Conservation (phyloP, 2,113 vertebrate species). For the Cervus canadensis region DNA sequence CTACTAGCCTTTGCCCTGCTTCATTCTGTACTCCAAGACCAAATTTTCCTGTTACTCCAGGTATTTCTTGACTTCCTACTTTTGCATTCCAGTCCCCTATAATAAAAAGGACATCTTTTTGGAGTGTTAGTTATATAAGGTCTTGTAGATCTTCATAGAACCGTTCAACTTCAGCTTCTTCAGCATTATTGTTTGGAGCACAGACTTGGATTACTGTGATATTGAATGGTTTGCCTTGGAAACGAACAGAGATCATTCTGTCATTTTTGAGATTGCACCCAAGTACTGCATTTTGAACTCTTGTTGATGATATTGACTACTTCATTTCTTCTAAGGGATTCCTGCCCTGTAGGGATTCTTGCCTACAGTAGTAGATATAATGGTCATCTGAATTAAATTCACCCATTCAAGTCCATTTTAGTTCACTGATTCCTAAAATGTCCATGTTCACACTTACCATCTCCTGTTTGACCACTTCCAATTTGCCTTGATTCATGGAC, state of each 20-base stretch:
- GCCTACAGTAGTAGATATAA: background rate
- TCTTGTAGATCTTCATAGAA: too few relatives aligned
- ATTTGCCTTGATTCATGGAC: background rate
- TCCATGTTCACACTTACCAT: background rate
- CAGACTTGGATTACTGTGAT: background rate
- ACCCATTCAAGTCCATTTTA: background rate
- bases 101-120: background rate
- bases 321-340: background rate
- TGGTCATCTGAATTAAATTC: background rate
- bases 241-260: background rate
- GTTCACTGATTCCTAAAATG: background rate
- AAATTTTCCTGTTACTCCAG: background rate
- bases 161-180: too few relatives aligned
- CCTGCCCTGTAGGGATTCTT: background rate
- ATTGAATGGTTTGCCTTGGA: background rate
- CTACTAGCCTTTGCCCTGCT: background rate
- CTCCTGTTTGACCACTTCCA: background rate
- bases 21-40: background rate
- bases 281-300: background rate
- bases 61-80: background rate
- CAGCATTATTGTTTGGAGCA: background rate
- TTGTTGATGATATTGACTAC: background rate
- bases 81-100: background rate
- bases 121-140: too few relatives aligned
- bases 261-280: accelerated